A percentile compares a stretch with the other conserved stretches of the same genome.
These are phyloP conservation scores for Pyrgilauda ruficollis DNA, from an alignment of 2,113 vertebrate genomes.

Conservation along the genomic window DNA sequence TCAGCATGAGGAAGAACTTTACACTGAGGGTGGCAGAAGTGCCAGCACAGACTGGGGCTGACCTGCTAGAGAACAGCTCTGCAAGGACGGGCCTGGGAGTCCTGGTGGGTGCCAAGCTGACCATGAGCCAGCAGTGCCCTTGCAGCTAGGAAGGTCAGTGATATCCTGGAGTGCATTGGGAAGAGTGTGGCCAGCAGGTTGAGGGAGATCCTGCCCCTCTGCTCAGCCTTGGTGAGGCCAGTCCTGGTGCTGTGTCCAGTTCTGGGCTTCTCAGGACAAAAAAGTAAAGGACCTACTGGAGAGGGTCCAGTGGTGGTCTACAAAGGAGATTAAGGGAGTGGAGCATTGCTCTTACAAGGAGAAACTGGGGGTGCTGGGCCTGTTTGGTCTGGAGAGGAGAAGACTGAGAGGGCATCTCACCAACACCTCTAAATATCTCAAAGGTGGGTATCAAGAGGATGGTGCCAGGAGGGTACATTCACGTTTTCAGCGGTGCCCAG, in stretches of 20 bases:
- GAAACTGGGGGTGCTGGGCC: too few relatives aligned
- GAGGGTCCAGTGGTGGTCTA: background rate
- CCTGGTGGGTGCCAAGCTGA: too few relatives aligned
- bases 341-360: too few relatives aligned
- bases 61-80: background rate
- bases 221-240: background rate
- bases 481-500: background rate
- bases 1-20: background rate
- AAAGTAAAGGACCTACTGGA: background rate
- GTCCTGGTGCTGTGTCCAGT: background rate
- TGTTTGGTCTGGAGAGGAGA: background rate
- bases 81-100: background rate
- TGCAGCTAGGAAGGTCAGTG: fast-evolving
- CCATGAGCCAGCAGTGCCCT: too few relatives aligned
- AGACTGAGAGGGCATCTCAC: background rate
- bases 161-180: fast-evolving
- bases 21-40: background rate
- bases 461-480: too few relatives aligned
- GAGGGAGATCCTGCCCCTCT: background rate
- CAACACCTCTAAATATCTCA: background rate
- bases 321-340: too few relatives aligned
- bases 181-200: background rate
- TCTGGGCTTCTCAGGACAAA: background rate
- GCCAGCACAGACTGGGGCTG: background rate
- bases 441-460: too few relatives aligned